Base-by-base conservation (phyloP, 2,888 invertebrate genomes). In the Agelastica alni region DNA sequence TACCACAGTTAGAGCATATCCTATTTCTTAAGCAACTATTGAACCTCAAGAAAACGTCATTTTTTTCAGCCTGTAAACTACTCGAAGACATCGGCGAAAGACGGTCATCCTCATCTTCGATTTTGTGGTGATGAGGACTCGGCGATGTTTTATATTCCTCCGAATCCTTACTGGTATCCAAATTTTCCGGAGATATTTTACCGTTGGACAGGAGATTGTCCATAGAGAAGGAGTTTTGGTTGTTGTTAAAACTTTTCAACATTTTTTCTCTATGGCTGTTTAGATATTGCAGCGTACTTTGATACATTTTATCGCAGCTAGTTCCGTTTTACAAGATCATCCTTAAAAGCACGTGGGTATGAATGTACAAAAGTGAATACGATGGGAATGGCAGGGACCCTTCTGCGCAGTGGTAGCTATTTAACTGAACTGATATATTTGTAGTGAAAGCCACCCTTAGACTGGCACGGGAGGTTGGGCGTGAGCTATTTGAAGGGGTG, bases 1-100 rank as follows among this genome's bases (percentile, higher is more conserved):
- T 73, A 0, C 83, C 83, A 59, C 84, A 84, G 51, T 75, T 79
- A 36, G 81, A 81, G 70, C 84, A 84, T 30, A 82, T 70, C 58
- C 73, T 67, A 59, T 67, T 71, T 52, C 73, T 71, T 32, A 76
- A 67, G 60, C 75, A 75, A 54, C 66, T 70, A 56, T 75, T 73
- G 53, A 76, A 75, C 54, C 73, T 67, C 42, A 75, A 56, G 43
- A 75, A 73, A 18, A 71, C 64, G 41, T 75, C 73, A 36, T 66
- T 69, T 51, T 67, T 69, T 7, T 70, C 69, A 12, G 49, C 48
- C 10, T 59, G 53, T 17, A 57, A 59, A 42, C 54, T 58, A 12
- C 58, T 48, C 12, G 57, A 20, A 17, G 57, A 49, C 32, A 54
- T 61, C 32, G 73, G 73, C 2, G 73, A 72, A 17, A 71, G 49